phyloP scores from a whole-genome alignment of 2,888 invertebrate genomes.

The Panopea generosa region DNA sequence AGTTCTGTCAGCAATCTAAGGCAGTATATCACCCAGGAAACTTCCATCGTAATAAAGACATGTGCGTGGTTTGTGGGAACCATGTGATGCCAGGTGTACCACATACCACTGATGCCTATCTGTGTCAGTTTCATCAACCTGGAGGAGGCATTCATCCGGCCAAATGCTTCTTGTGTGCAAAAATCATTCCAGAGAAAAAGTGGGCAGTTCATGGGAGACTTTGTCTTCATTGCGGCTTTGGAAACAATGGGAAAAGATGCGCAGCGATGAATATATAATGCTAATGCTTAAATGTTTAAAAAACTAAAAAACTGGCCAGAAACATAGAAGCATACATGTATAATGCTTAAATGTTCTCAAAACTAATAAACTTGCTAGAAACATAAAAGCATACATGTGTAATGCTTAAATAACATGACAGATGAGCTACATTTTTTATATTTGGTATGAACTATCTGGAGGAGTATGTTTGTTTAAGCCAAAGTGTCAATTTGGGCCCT shows the following conservation, averaged over 20 bases:
- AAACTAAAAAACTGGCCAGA: too few relatives aligned
- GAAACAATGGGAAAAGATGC: slow-evolving; percentile 61
- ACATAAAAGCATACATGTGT: too few relatives aligned
- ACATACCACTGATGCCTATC: slow-evolving; percentile 13
- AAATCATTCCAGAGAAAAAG: slow-evolving; percentile 4
- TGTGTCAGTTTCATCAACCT: slow-evolving; percentile 53
- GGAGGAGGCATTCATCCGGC: slow-evolving; percentile 16
- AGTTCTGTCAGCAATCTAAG: slow-evolving; percentile 45
- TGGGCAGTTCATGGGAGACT: slow-evolving; percentile 32
- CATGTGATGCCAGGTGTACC: slow-evolving; percentile 11
- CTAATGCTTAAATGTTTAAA: too few relatives aligned
- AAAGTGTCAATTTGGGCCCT: too few relatives aligned
- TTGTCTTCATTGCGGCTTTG: slow-evolving; percentile 66
- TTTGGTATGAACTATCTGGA: too few relatives aligned
- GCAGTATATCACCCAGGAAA: slow-evolving; percentile 57
- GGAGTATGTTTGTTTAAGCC: too few relatives aligned
- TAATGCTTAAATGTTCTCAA: too few relatives aligned
- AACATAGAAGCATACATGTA: too few relatives aligned
- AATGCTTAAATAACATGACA: too few relatives aligned
- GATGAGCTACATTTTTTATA: too few relatives aligned
- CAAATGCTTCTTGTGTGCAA: slow-evolving; percentile 49
- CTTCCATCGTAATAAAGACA: slow-evolving; percentile 54
- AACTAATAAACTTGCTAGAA: too few relatives aligned
- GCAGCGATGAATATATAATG: neutral
- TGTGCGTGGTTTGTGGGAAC: slow-evolving; percentile 68